These are phyloP conservation scores for Cairina moschata DNA, from an alignment of 2,113 vertebrate species.

Conservation along the genomic window DNA sequence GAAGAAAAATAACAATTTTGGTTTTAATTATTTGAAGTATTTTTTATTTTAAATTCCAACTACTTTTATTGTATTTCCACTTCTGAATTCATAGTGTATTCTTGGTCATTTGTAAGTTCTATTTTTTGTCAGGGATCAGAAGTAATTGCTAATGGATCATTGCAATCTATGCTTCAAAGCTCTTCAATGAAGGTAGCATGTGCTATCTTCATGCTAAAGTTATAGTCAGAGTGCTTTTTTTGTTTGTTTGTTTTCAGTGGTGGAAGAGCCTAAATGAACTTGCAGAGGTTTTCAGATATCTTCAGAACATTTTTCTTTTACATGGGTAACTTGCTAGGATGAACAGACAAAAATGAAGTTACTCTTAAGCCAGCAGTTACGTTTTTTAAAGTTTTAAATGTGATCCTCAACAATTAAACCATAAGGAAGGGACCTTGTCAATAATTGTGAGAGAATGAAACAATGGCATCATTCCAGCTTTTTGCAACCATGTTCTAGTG, in stretches of 20 bases:
- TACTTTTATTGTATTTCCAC: neutral
- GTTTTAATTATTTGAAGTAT: neutral
- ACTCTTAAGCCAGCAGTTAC: neutral
- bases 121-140: neutral
- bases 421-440: neutral
- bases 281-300: neutral
- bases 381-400: neutral
- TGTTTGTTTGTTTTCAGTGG: neutral
- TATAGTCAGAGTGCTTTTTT: neutral
- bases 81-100: neutral
- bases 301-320: neutral
- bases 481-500: neutral
- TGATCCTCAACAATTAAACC: neutral
- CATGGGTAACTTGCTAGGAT: neutral
- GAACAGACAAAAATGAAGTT: neutral
- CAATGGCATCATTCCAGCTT: neutral
- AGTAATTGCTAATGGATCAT: neutral
- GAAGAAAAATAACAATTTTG: neutral
- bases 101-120: neutral
- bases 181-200: neutral
- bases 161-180: neutral
- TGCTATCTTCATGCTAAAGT: neutral
- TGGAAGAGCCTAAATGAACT: neutral
- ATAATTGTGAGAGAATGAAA: neutral
- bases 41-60: neutral